Conservation (phyloP, 2,888 invertebrate species). For the Eupithecia abbreviata region DNA sequence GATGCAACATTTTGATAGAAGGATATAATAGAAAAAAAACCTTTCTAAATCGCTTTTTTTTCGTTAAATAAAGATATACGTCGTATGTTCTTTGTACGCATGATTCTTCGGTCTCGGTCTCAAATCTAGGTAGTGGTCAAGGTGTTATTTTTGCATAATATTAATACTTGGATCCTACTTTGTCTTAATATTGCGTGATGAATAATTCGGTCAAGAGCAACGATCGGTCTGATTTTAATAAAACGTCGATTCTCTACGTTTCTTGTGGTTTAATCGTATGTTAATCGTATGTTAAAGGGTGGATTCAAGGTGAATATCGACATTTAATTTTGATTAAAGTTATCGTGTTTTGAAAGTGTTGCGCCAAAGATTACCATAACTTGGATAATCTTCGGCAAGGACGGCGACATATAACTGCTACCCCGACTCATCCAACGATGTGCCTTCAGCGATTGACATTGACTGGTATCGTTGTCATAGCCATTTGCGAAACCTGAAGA, state of each 20-base stretch:
- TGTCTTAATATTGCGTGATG: constrained; percentile 24
- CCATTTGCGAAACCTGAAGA: background rate
- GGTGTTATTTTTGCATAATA: constrained; percentile 21
- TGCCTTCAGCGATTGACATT: background rate
- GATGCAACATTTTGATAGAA: background rate
- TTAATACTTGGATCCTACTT: background rate
- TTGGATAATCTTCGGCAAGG: background rate
- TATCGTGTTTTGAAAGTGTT: background rate
- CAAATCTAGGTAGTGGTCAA: constrained; percentile 18
- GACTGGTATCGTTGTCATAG: background rate
- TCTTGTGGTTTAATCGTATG: constrained; percentile 24
- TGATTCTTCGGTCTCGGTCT: background rate
- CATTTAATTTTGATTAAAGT: background rate
- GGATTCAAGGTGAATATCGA: constrained; percentile 24
- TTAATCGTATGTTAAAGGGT: constrained; percentile 18
- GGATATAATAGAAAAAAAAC: background rate
- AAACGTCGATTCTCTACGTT: constrained; percentile 20
- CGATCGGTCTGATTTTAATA: constrained; percentile 10
- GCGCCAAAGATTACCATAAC: background rate
- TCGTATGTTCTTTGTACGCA: background rate
- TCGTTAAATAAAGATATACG: background rate
- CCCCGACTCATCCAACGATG: background rate
- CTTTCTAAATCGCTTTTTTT: background rate
- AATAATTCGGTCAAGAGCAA: constrained; percentile 31
- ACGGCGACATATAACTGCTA: background rate